Evolutionary conservation across 2,113 vertebrate genomes (phyloP).

Genomic region (Vulpes lagopus): DNA sequence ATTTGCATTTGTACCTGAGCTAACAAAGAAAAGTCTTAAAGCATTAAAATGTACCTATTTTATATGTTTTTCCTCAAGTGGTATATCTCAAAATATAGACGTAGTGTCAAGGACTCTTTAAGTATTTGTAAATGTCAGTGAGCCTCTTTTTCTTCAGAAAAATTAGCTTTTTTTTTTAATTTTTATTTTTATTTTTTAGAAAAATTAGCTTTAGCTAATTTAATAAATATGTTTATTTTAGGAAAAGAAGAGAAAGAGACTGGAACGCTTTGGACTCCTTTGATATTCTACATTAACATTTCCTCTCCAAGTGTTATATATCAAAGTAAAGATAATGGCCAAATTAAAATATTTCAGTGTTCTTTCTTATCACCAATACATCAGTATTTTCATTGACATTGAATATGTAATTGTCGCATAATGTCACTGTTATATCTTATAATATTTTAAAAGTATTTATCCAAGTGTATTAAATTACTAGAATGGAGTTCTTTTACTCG

Average conservation of each 20-base stretch:
- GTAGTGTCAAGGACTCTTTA: neutral
- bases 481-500: neutral
- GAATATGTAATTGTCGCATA: slow-evolving; percentile 40
- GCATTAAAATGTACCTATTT: neutral
- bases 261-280: slow-evolving; percentile 42
- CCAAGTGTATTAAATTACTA: slow-evolving; percentile 23
- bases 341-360: slow-evolving; percentile 50
- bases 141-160: neutral
- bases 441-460: slow-evolving; percentile 19
- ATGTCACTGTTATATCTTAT: slow-evolving; percentile 19
- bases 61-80: neutral
- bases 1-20: neutral
- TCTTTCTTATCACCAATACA: slow-evolving; percentile 40
- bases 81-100: neutral
- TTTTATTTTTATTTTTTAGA: too few relatives aligned
- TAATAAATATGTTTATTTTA: slow-evolving; percentile 65
- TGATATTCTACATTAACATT: slow-evolving; percentile 54
- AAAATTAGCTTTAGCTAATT: neutral
- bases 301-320: slow-evolving; percentile 41
- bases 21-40: neutral
- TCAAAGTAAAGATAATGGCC: slow-evolving; percentile 40
- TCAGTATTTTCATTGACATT: slow-evolving; percentile 54
- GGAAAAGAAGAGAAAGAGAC: slow-evolving; percentile 54
- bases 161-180: too few relatives aligned
- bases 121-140: slow-evolving; percentile 6